Conservation (phyloP, 2,113 vertebrate species). For the Eulemur rufifrons region DNA sequence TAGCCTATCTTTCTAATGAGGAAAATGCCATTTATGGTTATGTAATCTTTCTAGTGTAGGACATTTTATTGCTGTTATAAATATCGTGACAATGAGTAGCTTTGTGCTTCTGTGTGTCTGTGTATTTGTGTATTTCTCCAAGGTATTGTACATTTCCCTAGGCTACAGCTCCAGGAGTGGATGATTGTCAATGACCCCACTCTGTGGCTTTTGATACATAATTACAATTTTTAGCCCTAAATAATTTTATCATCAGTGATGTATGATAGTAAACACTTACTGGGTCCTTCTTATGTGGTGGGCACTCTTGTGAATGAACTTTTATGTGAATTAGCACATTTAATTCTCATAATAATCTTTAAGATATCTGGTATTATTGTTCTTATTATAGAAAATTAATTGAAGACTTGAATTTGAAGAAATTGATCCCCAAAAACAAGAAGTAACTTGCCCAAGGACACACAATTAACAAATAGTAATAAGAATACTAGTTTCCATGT, state of each 20-base stretch:
- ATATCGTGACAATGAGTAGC: background rate
- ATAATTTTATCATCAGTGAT: background rate
- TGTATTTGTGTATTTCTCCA: background rate
- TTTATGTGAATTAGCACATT: conserved; percentile 9
- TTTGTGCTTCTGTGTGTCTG: background rate
- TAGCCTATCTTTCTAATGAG: background rate
- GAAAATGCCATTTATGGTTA: background rate
- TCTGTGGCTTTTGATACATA: background rate
- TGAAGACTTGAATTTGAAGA: background rate
- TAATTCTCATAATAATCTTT: conserved; percentile 9
- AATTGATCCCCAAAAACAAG: background rate
- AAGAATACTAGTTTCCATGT: background rate
- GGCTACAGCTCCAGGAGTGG: background rate
- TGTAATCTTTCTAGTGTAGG: background rate
- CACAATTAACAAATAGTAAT: background rate
- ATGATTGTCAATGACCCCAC: background rate
- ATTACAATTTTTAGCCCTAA: background rate
- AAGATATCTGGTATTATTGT: background rate
- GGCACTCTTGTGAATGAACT: background rate
- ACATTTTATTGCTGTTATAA: background rate
- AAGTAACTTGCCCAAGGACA: background rate
- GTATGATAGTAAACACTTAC: background rate
- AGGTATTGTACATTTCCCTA: background rate
- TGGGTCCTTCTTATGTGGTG: background rate
- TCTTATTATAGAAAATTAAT: conserved; percentile 12